Evolutionary conservation across 2,797 vertebrate species (phyloP).

Genomic region (Catostomus latipinnis): DNA sequence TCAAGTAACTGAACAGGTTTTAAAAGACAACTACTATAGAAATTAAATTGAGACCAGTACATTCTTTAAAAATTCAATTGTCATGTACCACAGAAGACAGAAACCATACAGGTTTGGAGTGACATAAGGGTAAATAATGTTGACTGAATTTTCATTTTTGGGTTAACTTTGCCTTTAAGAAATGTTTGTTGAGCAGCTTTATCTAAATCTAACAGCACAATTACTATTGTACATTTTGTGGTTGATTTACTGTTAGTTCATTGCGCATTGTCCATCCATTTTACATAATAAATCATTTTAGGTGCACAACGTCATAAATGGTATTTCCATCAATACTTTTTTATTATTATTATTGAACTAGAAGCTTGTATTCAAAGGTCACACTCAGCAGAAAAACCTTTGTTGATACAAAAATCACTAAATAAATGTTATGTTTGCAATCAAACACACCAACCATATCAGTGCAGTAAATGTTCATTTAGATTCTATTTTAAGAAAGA

Average conservation of each 20-base stretch:
- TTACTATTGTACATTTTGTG: not conserved
- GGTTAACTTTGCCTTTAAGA: not conserved
- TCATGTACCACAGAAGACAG: not conserved
- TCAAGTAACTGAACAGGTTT: conserved; percentile 17
- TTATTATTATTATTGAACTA: conserved; percentile 23
- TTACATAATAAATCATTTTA: conserved; percentile 6
- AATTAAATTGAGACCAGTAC: not conserved
- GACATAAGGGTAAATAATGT: not conserved
- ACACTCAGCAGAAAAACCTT: conserved; percentile 17
- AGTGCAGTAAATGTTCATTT: not conserved
- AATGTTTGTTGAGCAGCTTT: not conserved
- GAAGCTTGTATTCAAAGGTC: conserved; percentile 32
- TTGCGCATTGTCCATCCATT: conserved; percentile 51
- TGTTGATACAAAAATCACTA: not conserved
- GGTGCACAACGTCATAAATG: conserved; percentile 14
- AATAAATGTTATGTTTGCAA: conserved; percentile 2
- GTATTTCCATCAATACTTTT: not conserved
- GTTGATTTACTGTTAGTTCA: not conserved
- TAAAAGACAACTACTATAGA: conserved; percentile 20
- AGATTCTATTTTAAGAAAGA: conserved; percentile 1
- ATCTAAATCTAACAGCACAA: conserved; percentile 5
- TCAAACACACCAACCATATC: conserved; percentile 15
- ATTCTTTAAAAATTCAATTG: too few relatives aligned
- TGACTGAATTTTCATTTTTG: too few relatives aligned
- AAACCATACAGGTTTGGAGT: not conserved